Base-by-base conservation (phyloP, 2,797 vertebrate species). In the Muscicapa comitata region DNA sequence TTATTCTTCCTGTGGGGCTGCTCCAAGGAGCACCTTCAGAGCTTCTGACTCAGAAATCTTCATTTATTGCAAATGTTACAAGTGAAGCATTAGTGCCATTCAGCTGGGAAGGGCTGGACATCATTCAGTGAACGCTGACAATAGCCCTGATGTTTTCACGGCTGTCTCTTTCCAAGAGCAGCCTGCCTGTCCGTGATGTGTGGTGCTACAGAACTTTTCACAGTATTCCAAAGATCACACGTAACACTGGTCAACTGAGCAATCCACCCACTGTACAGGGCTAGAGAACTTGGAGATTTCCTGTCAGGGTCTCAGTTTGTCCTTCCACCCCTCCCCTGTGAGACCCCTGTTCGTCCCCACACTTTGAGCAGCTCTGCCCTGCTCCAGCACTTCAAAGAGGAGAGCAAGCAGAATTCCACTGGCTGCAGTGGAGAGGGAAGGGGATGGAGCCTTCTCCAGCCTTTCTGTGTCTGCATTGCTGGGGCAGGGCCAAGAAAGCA, bases 211-310 rank as follows among this genome's bases (percentile, higher is more conserved):
- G 28, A 66, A 24, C 12, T 31, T 77, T 28, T 42, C 43, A 51
- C 17, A 10, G 11, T 15, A 21, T 25, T 59, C 28, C 11, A 55
- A 51, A 40, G 11, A n/a, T 6, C 50, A 12, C 19, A 2, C 37
- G 47, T 75, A 17, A 17, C 37, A 6, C 50, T 47, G n/a, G 7
- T 17, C 33, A 68, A 0, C 58, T 38, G 31, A 83, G n/a, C 45
- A 59, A n/a, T n/a, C 12, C 37, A n/a, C 24, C 3, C 17, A 40
- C 16, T 50, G 3, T 28, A 7, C 1, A 1, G 10, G 3, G 11
- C 29, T 33, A 42, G 63, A 47, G 33, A 63, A 45, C 35, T 35
- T 31, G 23, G 59, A 77, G 29, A 42, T 5, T 70, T 17, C 19
- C 47, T 24, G 9, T 9, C 17, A 40, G 13, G 14, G 11, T 43